Evolutionary conservation across 2,797 vertebrate genomes (phyloP).

Genomic region (Clangula hyemalis): DNA sequence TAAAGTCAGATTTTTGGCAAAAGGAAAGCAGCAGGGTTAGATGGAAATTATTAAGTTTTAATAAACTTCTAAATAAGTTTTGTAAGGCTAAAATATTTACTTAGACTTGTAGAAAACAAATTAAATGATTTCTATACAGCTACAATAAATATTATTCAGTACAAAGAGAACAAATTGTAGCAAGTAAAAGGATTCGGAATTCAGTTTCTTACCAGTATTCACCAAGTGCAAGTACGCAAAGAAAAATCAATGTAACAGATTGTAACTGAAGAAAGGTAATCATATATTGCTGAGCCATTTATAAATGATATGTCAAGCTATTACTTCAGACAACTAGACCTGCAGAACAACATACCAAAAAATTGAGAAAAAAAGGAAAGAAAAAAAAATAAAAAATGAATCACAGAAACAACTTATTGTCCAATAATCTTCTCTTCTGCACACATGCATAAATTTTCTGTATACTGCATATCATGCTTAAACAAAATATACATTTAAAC

Average conservation of each 20-base stretch:
- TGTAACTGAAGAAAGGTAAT: not conserved
- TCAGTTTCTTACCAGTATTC: not conserved
- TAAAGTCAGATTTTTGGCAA: not conserved
- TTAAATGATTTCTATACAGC: not conserved
- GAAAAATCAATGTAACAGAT: not conserved
- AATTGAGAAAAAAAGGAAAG: not conserved
- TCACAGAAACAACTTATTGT: not conserved
- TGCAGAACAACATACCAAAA: not conserved
- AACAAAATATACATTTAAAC: not conserved
- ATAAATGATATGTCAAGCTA: not conserved
- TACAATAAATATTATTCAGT: not conserved
- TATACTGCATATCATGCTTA: not conserved
- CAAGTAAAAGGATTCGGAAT: not conserved
- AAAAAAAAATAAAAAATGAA: not conserved
- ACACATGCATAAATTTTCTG: not conserved
- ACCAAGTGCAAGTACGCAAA: not conserved
- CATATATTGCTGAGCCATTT: not conserved
- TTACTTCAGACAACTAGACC: not conserved
- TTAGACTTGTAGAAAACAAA: not conserved
- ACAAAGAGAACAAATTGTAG: not conserved
- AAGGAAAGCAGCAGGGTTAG: not conserved
- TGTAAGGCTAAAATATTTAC: not conserved
- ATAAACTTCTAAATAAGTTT: not conserved
- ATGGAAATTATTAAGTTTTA: not conserved
- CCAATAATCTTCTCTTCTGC: not conserved